These are phyloP conservation scores for Limnephilus auricula DNA, from an alignment of 2,888 invertebrate genomes.

Conservation along the genomic window DNA sequence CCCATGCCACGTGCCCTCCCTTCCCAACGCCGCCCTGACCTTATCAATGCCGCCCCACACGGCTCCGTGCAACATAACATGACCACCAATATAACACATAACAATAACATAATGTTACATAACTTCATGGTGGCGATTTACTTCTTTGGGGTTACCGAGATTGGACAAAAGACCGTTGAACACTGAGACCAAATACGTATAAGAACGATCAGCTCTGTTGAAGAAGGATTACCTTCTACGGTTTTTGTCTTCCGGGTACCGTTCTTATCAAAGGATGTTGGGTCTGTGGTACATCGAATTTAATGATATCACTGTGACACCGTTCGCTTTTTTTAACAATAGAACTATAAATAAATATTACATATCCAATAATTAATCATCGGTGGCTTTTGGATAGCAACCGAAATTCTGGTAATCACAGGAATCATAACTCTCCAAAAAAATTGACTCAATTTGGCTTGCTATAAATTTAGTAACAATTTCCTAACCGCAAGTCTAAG, in stretches of 20 bases:
- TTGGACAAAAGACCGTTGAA: neutral
- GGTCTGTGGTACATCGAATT: neutral
- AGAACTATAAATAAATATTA: neutral
- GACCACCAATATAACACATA: neutral
- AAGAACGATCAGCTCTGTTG: neutral
- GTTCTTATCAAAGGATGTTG: neutral
- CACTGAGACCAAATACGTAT: neutral
- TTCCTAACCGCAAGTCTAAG: too few relatives aligned
- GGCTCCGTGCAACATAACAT: neutral
- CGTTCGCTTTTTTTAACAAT: neutral
- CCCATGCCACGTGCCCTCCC: constrained; percentile 10
- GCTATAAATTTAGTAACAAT: neutral
- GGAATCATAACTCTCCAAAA: neutral
- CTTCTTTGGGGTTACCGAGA: neutral
- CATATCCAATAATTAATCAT: neutral
- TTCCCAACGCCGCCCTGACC: constrained; percentile 28
- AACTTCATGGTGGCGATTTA: neutral
- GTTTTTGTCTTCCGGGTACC: neutral
- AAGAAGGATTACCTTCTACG: neutral
- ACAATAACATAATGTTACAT: neutral
- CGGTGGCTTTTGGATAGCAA: neutral
- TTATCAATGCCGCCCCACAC: neutral
- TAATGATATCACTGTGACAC: neutral
- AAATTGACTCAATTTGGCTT: neutral
- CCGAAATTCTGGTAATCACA: neutral